Conservation (phyloP, 2,797 vertebrate genomes). For the Argya squamiceps region DNA sequence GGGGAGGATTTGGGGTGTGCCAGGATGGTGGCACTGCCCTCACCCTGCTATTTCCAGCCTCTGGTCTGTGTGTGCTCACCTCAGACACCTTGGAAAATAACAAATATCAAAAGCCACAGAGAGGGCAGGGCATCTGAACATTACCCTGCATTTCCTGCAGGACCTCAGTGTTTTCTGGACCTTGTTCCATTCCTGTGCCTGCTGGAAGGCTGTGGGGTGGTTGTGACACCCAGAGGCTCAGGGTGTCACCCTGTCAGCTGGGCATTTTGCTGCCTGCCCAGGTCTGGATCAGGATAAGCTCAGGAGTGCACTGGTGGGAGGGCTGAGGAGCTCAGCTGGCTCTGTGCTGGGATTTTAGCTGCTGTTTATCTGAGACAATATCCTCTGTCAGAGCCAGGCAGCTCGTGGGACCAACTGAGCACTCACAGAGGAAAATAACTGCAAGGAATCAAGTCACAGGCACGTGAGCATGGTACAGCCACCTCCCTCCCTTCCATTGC, state of each 20-base stretch:
- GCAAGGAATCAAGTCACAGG: neutral
- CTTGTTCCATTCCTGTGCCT: neutral
- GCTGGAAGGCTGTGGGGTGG: neutral
- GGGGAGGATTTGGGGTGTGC: neutral
- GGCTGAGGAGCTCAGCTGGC: neutral
- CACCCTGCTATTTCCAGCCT: rapidly evolving
- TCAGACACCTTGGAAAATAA: rapidly evolving
- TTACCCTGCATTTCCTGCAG: neutral
- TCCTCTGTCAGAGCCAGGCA: neutral
- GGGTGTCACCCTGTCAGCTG: neutral
- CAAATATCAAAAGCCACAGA: rapidly evolving
- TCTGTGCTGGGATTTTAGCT: rapidly evolving
- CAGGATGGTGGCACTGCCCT: neutral
- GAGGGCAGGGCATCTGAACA: neutral
- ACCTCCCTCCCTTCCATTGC: neutral
- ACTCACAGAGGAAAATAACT: neutral
- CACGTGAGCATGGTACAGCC: rapidly evolving
- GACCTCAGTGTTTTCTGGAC: rapidly evolving
- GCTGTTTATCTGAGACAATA: neutral
- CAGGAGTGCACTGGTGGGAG: neutral
- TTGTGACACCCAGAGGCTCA: neutral
- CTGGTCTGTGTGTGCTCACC: neutral
- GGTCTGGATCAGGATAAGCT: neutral
- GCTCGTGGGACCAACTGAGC: neutral
- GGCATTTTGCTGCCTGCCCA: neutral